Base-by-base conservation (phyloP, 2,888 invertebrate genomes). In the Campaea margaritaria region DNA sequence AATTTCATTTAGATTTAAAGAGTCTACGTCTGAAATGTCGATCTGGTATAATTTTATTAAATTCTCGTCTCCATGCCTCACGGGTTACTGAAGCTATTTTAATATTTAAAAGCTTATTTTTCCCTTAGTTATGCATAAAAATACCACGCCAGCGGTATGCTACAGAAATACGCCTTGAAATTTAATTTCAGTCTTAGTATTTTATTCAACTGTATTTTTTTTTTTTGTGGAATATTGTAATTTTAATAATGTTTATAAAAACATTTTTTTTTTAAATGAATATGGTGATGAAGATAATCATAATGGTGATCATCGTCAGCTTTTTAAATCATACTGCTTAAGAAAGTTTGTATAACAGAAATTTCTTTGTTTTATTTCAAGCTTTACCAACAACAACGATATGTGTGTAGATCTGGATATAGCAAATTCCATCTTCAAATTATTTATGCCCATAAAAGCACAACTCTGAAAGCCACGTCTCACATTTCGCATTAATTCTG, bases 151-250 rank as follows among this genome's bases (percentile, higher is more conserved):
- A 48, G 64, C 55, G 71, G 70, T 75, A 74, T 65, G 45, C 57
- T 72, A 73, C 69, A 68, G 64, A 69, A 75, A 69, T 68, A 76
- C 67, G 68, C 75, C 75, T 73, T 57, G 84, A 86, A 87, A 87
- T 89, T 88, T 86, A 83, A 88, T 87, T 83, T 86, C 64, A 45
- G 34, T 41, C 64, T 66, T 60, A 62, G 49, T 53, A 66, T 63
- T 53, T 48, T 64, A 50, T 67, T 58, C 69, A 47, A 44, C 44
- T 44, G 47, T 27, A 47, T 52, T 46, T 34, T 34, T 16, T 42
- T 3, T 21, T 45, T 45, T 8, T 16, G 0, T 10, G 14, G 4
- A 31, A 21, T 3, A 5, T 2, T 21, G 21, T 3, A 2, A 21
- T 21, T 21, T 21, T 2, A 3, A 21, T 5, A 21, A 3, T 21